Evolutionary conservation across 1,140 invertebrate species (phyloP), one percentile per base, ranked within the genome.

Genomic region (Plectrocnemia conspersa): DNA sequence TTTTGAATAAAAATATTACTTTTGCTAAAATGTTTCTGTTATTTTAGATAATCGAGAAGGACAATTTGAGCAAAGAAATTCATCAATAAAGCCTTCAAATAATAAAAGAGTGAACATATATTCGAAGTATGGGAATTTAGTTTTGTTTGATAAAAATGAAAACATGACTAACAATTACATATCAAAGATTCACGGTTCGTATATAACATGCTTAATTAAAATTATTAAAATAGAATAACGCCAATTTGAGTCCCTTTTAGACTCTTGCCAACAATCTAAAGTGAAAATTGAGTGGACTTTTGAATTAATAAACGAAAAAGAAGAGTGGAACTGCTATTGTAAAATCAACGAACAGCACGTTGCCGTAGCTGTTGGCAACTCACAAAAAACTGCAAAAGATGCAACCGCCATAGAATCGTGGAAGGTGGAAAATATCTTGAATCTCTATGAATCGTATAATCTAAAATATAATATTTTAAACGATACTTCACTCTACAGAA

Each of bases 401-500:
- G 45, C 23, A 3, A 38, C 54, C 1, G 23, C 27, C 18, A 11
- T 35, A 10, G 21, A 19, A 22, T 42, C 54, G 2, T 61, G 54
- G 54, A 21, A 29, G 36, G 55, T 57, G 24, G 18, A 19, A 4
- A 18, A 11, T n/a, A n/a, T 13, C n/a, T 41, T 21, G 13, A 38
- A 7, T 38, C 18, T 38, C 18, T 13, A 38, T 6, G 15, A 38
- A 5, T 9, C 18, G 15, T 38, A 41, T 13, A 13, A 16, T 16
- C 18, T 29, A 27, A 46, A 29, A 10, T 29, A 6, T 22, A 35
- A 21, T 22, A 49, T 35, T 19, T 35, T 47, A 22, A 22, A 7
- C 24, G 41, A 25, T 46, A 3, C 3, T 42, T 42, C 29, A 7
- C 21, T 24, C 64, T 65, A 22, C 61, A 73, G 69, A 67, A 52